Percentiles rank a stretch among this genome's conserved stretches.
Evolutionary conservation across 2,888 invertebrate species (phyloP).

Genomic region (Acanthosoma haemorrhoidale): DNA sequence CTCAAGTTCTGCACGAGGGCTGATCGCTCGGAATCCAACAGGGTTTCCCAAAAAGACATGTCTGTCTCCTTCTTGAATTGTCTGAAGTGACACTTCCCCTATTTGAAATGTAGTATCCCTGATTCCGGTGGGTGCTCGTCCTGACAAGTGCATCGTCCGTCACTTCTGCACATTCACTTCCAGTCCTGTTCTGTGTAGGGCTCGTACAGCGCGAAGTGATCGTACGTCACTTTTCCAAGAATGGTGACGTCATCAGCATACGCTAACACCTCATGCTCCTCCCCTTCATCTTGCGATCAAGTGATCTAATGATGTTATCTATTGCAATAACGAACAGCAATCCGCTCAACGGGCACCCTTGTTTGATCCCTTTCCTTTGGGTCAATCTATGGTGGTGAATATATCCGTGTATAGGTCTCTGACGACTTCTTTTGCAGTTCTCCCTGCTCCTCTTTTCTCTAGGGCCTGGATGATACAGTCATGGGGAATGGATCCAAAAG

Average conservation of each 20-base stretch:
- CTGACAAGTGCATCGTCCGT: neutral
- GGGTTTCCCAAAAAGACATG: constrained; percentile 21
- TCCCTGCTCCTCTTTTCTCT: neutral
- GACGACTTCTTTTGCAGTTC: neutral
- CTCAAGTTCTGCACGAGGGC: neutral
- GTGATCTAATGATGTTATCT: neutral
- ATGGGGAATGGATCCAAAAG: constrained; percentile 26
- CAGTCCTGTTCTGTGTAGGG: neutral
- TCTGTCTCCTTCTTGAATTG: constrained; percentile 6
- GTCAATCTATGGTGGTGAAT: neutral
- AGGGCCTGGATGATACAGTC: neutral
- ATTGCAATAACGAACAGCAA: too few species aligned
- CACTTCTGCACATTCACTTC: neutral
- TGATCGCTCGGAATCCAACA: constrained; percentile 17
- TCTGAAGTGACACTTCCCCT: neutral
- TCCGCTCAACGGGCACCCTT: constrained; percentile 27
- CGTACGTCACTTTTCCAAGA: neutral
- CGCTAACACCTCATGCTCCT: neutral
- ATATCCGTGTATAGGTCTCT: neutral
- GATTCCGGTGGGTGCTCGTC: neutral
- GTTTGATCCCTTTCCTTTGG: constrained; percentile 2
- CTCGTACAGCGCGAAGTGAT: neutral
- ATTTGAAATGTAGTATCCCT: neutral
- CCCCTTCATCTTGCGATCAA: too few species aligned
- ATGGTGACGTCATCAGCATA: neutral